phyloP scores from a whole-genome alignment of 2,113 vertebrate genomes.

The Bothrops jararaca region DNA sequence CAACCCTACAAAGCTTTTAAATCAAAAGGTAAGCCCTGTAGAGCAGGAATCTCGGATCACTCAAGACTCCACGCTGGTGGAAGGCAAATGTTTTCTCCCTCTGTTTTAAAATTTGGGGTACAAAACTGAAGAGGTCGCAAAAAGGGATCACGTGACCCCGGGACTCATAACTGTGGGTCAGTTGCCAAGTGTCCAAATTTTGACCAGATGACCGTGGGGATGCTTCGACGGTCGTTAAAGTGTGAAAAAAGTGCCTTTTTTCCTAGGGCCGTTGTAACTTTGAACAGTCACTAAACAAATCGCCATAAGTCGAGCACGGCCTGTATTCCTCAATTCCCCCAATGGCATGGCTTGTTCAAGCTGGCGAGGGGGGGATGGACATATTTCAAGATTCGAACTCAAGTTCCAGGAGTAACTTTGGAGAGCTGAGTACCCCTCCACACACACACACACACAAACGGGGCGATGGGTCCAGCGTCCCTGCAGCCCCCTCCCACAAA shows the following conservation, averaged over 20 bases:
- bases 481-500: neutral
- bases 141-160: no score
- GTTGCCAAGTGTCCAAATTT: neutral
- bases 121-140: no score
- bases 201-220: neutral
- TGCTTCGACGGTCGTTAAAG: neutral
- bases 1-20: neutral
- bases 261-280: neutral
- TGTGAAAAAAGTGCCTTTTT: neutral
- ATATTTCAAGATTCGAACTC: neutral
- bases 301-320: no score
- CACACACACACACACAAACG: neutral
- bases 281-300: neutral
- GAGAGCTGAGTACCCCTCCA: neutral
- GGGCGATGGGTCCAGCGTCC: neutral
- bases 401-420: neutral
- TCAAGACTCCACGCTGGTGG: no score
- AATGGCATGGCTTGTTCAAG: neutral
- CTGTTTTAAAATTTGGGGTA: no score
- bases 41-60: no score
- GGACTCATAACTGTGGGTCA: neutral
- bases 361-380: neutral
- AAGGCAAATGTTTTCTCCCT: no score
- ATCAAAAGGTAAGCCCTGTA: no score
- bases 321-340: neutral